Evolutionary conservation across 2,888 invertebrate genomes (phyloP).

Genomic region (Eumacrocentrus americanus): DNA sequence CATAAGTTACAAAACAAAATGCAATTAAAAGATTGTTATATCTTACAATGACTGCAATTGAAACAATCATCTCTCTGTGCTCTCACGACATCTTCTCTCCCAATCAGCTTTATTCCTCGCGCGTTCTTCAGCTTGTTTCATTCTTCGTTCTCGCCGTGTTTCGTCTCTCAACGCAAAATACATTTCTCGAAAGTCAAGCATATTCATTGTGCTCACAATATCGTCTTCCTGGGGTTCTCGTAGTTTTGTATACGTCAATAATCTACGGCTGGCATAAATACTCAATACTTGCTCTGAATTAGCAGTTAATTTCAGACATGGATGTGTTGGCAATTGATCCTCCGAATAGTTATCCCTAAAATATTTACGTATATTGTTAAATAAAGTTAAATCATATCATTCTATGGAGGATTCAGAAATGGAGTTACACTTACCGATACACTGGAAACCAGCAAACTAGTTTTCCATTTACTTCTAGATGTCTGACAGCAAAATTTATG

Average conservation of each 20-base stretch:
- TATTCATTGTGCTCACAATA: constrained; percentile 47
- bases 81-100: constrained; percentile 45
- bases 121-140: constrained; percentile 61
- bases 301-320: constrained; percentile 75
- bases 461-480: constrained; percentile 77
- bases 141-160: constrained; percentile 68
- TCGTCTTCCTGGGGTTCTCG: constrained; percentile 62
- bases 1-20: constrained; percentile 20
- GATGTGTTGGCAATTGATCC: constrained; percentile 79
- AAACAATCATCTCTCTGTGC: constrained; percentile 45
- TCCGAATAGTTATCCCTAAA: constrained; percentile 77
- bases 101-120: constrained; percentile 52
- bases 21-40: constrained; percentile 35
- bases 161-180: constrained; percentile 75
- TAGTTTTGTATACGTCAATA: constrained; percentile 86
- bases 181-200: constrained; percentile 68
- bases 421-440: constrained; percentile 68
- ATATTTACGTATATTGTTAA: background rate
- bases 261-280: constrained; percentile 77
- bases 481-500: constrained; percentile 79
- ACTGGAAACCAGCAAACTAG: constrained; percentile 97
- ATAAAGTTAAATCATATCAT: background rate
- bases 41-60: constrained; percentile 16
- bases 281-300: constrained; percentile 92
- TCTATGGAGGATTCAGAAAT: too few species aligned